Evolutionary conservation across 2,888 invertebrate genomes (phyloP), one percentile per base, ranked within the genome.

Genomic region (Prosapia bicincta): DNA sequence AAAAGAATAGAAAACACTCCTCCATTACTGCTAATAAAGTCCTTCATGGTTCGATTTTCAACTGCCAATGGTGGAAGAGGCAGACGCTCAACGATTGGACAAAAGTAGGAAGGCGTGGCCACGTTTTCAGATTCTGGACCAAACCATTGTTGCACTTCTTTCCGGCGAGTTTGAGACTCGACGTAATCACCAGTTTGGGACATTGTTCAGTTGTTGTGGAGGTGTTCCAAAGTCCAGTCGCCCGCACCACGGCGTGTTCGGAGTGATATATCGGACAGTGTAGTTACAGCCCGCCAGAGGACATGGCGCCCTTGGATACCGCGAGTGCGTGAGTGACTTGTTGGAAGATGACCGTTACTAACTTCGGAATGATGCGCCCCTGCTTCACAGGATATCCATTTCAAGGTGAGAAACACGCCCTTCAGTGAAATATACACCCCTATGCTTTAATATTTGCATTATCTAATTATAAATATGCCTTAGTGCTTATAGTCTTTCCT

Each of bases 311-410:
- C 54, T n/a, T 54, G 54, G 54, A 54, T 54, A 54, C 1, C 20
- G 72, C 66, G 72, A 72, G 66, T 67, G 71, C 68, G 73, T 43
- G 74, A 69, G 69, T 69, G 76, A 38, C 15, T 23, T 66, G 43
- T 71, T 71, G 72, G 78, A 85, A 83, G 79, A 85, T 85, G 85
- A 84, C 85, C 80, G 84, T 85, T 77, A 84, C 84, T 76, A 83
- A 83, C 81, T 83, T 84, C 82, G 83, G 82, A 79, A 84, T 84
- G 84, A 84, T 85, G 85, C 83, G 84, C 79, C 84, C 85, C 78
- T 83, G 84, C 81, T 85, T 85, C 82, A 83, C 84, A 78, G 85
- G 85, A 82, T 85, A 85, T 81, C 85, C 85, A 26, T 85, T 85
- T 80, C 85, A 85, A 85, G 85, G 85, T 84, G 82, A 82, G 79